These are phyloP conservation scores for Echiichthys vipera DNA, from an alignment of 2,797 vertebrate species.

Conservation along the genomic window DNA sequence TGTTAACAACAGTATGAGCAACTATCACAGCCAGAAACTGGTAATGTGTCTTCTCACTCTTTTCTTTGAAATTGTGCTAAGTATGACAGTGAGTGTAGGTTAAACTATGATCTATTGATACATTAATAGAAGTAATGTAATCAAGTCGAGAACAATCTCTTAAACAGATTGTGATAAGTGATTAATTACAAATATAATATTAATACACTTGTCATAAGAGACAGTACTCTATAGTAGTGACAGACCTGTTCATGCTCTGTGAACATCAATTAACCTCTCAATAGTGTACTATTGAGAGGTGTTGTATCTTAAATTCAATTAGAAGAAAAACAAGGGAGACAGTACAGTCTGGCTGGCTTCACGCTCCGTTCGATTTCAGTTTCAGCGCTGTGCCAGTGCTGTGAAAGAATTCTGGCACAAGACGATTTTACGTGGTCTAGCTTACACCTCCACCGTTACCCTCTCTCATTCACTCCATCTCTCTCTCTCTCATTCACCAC, in stretches of 20 bases:
- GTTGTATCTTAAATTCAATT: constrained; percentile 21
- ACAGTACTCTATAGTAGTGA: background rate
- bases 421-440: constrained; percentile 63
- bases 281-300: too few species aligned
- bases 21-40: background rate
- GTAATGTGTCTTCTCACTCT: background rate
- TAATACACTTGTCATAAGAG: background rate
- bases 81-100: too few species aligned
- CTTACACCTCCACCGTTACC: constrained; percentile 71
- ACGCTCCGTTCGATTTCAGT: constrained; percentile 50
- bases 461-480: constrained; percentile 44
- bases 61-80: background rate
- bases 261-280: background rate
- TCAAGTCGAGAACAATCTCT: background rate
- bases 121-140: background rate
- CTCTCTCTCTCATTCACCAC: constrained; percentile 45
- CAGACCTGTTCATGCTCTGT: background rate
- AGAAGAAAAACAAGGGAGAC: constrained; percentile 33
- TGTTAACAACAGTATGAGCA: background rate
- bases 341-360: constrained; percentile 65
- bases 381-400: constrained; percentile 64
- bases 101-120: background rate
- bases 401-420: constrained; percentile 64
- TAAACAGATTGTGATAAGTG: background rate
- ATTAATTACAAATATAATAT: too few species aligned